Base-by-base conservation (phyloP, 2,797 vertebrate species). In the Florisuga fusca region DNA sequence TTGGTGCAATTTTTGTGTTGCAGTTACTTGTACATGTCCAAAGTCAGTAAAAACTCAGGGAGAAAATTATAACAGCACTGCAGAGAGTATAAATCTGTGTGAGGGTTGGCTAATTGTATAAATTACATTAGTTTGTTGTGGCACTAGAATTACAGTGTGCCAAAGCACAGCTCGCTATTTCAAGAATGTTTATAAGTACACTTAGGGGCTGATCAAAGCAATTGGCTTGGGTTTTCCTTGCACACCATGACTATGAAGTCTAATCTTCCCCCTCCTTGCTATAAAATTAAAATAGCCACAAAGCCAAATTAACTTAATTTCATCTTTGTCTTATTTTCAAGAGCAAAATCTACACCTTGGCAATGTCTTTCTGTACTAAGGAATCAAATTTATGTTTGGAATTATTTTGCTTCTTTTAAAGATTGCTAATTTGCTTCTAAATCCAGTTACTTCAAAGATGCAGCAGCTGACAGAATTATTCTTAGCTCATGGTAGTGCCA, bases 371-470 rank as follows among this genome's bases (percentile, higher is more conserved):
- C 73, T 43, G 2, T 53, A 34, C 87, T 83, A 87, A 63, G 17
- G 38, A 83, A 71, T 84, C 38, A 89, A 53, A 48, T 89, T 73
- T 74, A 45, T 71, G 36, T 86, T 81, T 45, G 63, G 33, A 63
- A 20, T 68, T 29, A 91, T 80, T 88, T 36, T 78, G 23, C 33
- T 72, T 78, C 21, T 94, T 93, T 78, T 75, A 84, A 84, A 58
- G 9, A 17, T 58, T 48, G 33, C 51, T 93, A 64, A 86, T 85
- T 84, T 90, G 29, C 58, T 90, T 86, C 84, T 80, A 88, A 93
- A 85, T 88, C 26, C 15, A 81, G 62, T 93, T 91, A 74, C 86
- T 93, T 93, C 58, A 78, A 61, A 75, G 33, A 91, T 84, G 62
- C 92, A 2, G 1, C 26, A 86, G 69, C 41, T 81, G 59, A 21